Evolutionary conservation across 2,113 vertebrate genomes (phyloP), one percentile per base, ranked within the genome.

Genomic region (Hydrolagus affinis): DNA sequence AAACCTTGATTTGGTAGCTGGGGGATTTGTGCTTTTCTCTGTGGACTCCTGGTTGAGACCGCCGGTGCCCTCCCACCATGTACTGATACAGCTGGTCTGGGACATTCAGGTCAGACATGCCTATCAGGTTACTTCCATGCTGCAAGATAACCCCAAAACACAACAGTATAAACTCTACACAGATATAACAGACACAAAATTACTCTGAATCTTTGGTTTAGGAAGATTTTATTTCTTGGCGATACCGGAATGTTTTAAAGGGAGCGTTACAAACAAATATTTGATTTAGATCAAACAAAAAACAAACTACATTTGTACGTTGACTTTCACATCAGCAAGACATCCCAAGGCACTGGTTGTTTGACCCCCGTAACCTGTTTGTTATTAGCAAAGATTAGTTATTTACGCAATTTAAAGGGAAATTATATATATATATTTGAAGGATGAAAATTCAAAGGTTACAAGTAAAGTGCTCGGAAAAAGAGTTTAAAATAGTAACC

Each of bases 71-170:
- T 62, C 97, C 98, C n/a, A 98, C 97, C 97, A 99, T 99, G 90
- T 99, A 99, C 91, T 99, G 98, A 90, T 99, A 99, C 23, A 99
- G 92, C 91, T 99, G 97, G 91, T 99, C 98, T 0, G 97, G 97
- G 23, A 98, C 98, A 0, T 99, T 99, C 88, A 98, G 94, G 90
- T 99, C 97, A 0, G 95, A 97, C 98, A 99, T 99, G 11, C 98
- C 97, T 44, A 98, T 97, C 89, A 99, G 89, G 89, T 98, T 98
- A 88, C 98, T 99, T 90, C 98, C 98, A 0, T 99, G 97, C 97
- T 99, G 86, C 7, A 86, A 87, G 56, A 75, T 0, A 3, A 87
- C 6, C 11, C 85, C 78, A 15, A 11, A 85, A 86, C 0, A 59
- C 70, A 85, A 85, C 11, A 25, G 70, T 19, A 70, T 23, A 12